Base-by-base conservation (phyloP, 2,888 invertebrate species). In the Polydrusus pterygomalis region DNA sequence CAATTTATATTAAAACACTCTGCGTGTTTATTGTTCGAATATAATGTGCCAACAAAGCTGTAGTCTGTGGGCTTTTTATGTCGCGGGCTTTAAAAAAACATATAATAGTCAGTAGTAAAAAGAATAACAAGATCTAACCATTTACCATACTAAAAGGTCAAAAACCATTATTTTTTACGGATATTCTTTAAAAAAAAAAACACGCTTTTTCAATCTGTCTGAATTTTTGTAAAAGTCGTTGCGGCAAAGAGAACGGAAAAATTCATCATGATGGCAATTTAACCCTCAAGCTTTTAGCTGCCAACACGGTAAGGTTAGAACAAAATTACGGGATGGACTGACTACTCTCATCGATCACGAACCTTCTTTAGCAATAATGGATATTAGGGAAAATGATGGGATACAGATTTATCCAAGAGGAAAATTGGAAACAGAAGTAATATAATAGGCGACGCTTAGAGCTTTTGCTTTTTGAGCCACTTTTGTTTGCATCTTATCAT, bases 181-280 rank as follows among this genome's bases (percentile, higher is more conserved):
- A 34, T 51, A 65, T 49, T 25, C 30, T 17, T 15, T 9, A 64
- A 51, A 47, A 49, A 51, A n/a, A n/a, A 64, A 49, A 51, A 49
- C 64, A 65, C 65, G 38, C 49, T 65, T 65, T 65, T 51, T 65
- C 65, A 51, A 65, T 38, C 51, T 65, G 65, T 65, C 65, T 17
- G 18, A 49, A 47, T 65, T 65, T 51, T 47, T 30, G 65, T 51
- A 65, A 65, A 65, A 65, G 43, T 65, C 65, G 20, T 65, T 65
- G 49, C 65, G 51, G 65, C 38, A 18, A 15, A 60, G 58, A 56
- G 34, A 40, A 38, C 38, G 58, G 38, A 65, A 65, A 38, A 49
- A 65, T 65, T 65, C 65, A 51, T 65, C 65, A 10, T 30, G 49
- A 65, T n/a, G 65, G 47, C 65, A 65, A 65, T 65, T 65, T 65